Conservation (phyloP, 2,113 vertebrate genomes). For the Ammodytes marinus region DNA sequence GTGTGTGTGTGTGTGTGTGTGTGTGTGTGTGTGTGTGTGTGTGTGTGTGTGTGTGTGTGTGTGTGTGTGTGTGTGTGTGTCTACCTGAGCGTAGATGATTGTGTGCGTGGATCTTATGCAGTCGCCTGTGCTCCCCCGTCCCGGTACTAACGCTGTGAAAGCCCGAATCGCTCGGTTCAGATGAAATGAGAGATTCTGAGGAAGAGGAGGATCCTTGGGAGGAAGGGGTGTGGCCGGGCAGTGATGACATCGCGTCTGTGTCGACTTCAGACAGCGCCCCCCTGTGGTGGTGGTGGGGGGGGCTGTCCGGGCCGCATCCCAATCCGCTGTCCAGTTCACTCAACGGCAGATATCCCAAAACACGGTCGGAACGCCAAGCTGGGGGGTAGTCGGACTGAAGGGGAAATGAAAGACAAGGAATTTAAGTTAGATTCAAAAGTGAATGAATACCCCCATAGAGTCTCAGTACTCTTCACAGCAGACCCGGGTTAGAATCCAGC, state of each 20-base stretch:
- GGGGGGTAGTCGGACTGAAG: conserved; percentile 63
- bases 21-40: conserved; percentile 18
- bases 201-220: conserved; percentile 69
- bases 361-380: conserved; percentile 53
- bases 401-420: not conserved
- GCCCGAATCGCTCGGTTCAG: conserved; percentile 77
- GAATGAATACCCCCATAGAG: no score
- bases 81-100: conserved; percentile 50
- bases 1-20: no score
- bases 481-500: no score
- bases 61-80: conserved; percentile 21
- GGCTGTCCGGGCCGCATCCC: conserved; percentile 71
- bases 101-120: conserved; percentile 74
- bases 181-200: conserved; percentile 71
- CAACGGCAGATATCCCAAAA: conserved; percentile 65
- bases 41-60: conserved; percentile 29
- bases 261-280: conserved; percentile 69
- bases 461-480: no score
- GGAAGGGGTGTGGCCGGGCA: conserved; percentile 75
- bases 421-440: not conserved
- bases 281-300: conserved; percentile 61
- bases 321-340: conserved; percentile 76
- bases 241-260: conserved; percentile 69
- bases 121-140: conserved; percentile 71
- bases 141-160: conserved; percentile 80